phyloP scores from a whole-genome alignment of 1,140 invertebrate species.

The Philopotamus ludificatus region DNA sequence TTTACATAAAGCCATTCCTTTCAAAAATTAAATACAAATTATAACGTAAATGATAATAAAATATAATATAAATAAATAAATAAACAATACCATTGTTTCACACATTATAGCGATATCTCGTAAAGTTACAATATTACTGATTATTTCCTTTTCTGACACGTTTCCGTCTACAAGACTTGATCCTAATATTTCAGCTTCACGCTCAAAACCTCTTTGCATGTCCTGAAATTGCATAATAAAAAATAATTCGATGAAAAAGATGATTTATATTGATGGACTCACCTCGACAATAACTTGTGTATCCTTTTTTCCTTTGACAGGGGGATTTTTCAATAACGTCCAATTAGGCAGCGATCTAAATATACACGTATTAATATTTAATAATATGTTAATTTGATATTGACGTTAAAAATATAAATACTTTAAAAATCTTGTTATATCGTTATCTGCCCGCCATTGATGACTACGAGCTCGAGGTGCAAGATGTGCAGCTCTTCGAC shows the following conservation, averaged over 20 bases:
- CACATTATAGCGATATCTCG: slow-evolving; percentile 84
- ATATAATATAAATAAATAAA: slow-evolving; percentile 44
- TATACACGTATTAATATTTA: too few relatives aligned
- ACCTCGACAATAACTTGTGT: slow-evolving; percentile 13
- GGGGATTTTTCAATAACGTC: slow-evolving; percentile 66
- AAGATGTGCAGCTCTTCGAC: slow-evolving; percentile 68
- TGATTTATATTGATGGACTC: not conserved
- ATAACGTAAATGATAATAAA: not conserved
- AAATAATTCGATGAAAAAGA: not conserved
- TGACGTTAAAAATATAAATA: slow-evolving; percentile 45
- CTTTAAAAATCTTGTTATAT: slow-evolving; percentile 88
- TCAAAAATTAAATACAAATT: not conserved
- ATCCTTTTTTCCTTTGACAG: slow-evolving; percentile 31
- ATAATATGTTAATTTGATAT: too few relatives aligned
- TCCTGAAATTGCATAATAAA: too few relatives aligned
- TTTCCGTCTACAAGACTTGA: slow-evolving; percentile 83
- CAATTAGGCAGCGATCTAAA: slow-evolving; percentile 78
- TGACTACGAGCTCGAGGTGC: slow-evolving; percentile 78
- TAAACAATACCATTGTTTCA: slow-evolving; percentile 78
- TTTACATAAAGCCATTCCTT: slow-evolving; percentile 47
- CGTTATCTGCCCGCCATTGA: slow-evolving; percentile 91
- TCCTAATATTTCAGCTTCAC: slow-evolving; percentile 90
- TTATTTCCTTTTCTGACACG: slow-evolving; percentile 81
- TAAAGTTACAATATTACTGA: slow-evolving; percentile 74
- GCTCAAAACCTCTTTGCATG: slow-evolving; percentile 53